These are phyloP conservation scores for Nephrotoma guestfalica DNA, from an alignment of 2,888 invertebrate genomes.

Conservation along the genomic window DNA sequence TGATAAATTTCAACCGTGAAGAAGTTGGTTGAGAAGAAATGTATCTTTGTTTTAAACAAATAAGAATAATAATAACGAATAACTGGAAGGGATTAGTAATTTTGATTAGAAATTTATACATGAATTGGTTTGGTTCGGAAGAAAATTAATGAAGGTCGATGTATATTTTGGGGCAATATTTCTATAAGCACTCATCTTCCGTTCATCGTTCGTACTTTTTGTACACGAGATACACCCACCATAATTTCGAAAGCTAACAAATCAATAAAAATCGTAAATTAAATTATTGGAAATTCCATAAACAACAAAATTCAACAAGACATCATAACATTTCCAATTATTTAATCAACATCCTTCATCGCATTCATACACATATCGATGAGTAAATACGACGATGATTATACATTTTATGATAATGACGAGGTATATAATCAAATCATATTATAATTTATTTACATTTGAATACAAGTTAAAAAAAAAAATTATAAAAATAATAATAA, in stretches of 20 bases:
- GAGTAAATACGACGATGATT: neutral
- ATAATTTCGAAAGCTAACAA: neutral
- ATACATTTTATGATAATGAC: neutral
- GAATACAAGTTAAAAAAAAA: neutral
- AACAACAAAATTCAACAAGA: neutral
- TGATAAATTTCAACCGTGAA: neutral
- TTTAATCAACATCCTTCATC: neutral
- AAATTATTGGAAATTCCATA: neutral
- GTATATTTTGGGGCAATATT: neutral
- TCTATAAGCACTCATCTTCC: neutral
- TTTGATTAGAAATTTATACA: neutral
- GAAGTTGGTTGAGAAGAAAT: neutral
- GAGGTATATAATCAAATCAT: neutral
- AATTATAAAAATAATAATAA: neutral
- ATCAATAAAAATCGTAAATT: neutral
- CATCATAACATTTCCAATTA: neutral
- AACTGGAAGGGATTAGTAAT: neutral
- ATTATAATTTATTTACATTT: neutral
- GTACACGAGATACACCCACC: neutral
- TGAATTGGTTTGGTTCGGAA: neutral
- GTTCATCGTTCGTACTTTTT: neutral
- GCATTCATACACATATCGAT: neutral
- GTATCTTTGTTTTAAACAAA: neutral
- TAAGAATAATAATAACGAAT: neutral
- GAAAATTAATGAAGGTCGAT: neutral